These are phyloP conservation scores for Ennomos erosarius DNA, from an alignment of 2,888 invertebrate genomes.

Conservation along the genomic window DNA sequence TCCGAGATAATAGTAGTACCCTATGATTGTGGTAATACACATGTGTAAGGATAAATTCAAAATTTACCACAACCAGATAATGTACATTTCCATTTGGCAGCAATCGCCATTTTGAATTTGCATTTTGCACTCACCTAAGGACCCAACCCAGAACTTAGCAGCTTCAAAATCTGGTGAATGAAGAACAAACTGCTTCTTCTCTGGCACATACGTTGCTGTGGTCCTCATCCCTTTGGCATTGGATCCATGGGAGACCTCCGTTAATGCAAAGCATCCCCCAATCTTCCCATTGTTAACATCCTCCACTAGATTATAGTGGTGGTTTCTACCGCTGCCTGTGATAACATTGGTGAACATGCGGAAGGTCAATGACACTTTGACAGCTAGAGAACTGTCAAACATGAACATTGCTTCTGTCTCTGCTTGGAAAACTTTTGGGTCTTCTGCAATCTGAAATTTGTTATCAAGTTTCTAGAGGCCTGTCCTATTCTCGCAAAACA, in stretches of 20 bases:
- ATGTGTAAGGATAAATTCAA: constrained; percentile 29
- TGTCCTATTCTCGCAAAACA: too few species aligned
- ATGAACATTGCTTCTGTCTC: constrained; percentile 84
- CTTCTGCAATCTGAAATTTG: constrained; percentile 67
- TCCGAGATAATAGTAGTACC: too few species aligned
- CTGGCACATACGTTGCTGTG: constrained; percentile 91
- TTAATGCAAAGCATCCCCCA: constrained; percentile 90
- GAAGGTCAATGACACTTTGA: constrained; percentile 88
- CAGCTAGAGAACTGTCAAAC: constrained; percentile 86
- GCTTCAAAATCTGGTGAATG: constrained; percentile 95
- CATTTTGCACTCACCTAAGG: constrained; percentile 81
- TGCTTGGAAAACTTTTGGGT: constrained; percentile 79
- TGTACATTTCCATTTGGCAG: not conserved
- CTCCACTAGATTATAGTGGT: constrained; percentile 85
- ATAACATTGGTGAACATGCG: constrained; percentile 88
- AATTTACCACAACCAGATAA: not conserved
- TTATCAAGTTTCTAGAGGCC: too few species aligned
- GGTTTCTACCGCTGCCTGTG: constrained; percentile 86
- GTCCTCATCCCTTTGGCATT: constrained; percentile 95
- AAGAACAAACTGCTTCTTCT: constrained; percentile 90
- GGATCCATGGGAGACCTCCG: constrained; percentile 96
- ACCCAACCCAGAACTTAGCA: constrained; percentile 96
- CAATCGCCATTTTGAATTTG: not conserved
- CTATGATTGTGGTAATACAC: too few species aligned
- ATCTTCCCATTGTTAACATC: constrained; percentile 62